Evolutionary conservation across 92 coral and sea anemone genomes (phyloP).

Genomic region (Parazoanthus darwini): DNA sequence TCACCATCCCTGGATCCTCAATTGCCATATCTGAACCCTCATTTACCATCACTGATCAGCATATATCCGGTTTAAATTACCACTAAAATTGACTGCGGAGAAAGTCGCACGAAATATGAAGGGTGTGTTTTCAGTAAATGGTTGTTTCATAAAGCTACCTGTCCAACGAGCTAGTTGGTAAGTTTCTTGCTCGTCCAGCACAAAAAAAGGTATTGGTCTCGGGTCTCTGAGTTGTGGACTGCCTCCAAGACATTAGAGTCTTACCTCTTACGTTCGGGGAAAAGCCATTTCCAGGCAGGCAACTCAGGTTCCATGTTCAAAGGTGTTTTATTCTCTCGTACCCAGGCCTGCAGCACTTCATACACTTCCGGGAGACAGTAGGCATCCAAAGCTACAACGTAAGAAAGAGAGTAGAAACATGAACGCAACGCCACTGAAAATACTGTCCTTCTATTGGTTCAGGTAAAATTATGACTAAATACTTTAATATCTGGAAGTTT

Average conservation of each 20-base stretch:
- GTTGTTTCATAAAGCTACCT: no score
- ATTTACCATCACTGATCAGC: no score
- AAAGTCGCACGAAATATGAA: no score
- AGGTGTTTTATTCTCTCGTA: constrained; percentile 59
- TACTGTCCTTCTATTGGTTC: no score
- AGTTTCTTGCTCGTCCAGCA: no score
- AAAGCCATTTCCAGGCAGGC: constrained; percentile 61
- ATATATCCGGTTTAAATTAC: no score
- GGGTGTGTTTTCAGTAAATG: no score
- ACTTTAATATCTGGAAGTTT: not conserved
- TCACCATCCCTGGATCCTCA: no score
- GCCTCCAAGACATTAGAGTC: not conserved
- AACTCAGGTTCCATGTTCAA: constrained; percentile 86
- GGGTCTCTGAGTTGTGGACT: not conserved
- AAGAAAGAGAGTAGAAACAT: not conserved
- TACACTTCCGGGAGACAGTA: constrained; percentile 87
- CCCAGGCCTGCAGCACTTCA: constrained; percentile 81
- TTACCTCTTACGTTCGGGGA: constrained; percentile 49
- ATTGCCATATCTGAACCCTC: no score
- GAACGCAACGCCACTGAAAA: not conserved
- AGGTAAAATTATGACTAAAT: no score
- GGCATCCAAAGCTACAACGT: constrained; percentile 81
- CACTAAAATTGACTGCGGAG: no score
- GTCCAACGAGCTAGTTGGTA: no score
- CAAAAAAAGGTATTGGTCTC: not conserved